These are phyloP conservation scores for Crotalus horridus DNA, from an alignment of 2,113 vertebrate species.

Conservation along the genomic window DNA sequence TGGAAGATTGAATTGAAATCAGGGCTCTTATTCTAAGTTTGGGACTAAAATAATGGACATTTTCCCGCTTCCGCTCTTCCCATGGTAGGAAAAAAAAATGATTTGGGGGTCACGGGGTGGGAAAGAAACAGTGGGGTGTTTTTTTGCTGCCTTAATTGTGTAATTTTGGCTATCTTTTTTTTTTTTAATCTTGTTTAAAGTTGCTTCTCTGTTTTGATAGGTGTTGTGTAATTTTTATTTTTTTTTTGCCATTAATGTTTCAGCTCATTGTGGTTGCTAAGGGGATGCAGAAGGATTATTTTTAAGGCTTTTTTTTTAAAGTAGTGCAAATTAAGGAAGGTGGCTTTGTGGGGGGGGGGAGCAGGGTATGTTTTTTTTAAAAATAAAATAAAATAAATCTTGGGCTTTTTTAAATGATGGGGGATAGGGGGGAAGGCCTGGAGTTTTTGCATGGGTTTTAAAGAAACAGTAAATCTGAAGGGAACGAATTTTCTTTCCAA, in stretches of 20 bases:
- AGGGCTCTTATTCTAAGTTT: slow-evolving; percentile 49
- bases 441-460: not conserved
- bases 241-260: slow-evolving; percentile 10
- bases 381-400: not conserved
- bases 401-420: slow-evolving; percentile 1
- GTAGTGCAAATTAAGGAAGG: not conserved
- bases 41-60: slow-evolving; percentile 26
- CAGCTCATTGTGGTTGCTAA: slow-evolving; percentile 53
- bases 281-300: slow-evolving; percentile 11
- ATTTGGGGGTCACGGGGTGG: not conserved
- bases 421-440: slow-evolving; percentile 10
- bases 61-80: not conserved
- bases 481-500: not conserved
- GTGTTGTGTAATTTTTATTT: slow-evolving; percentile 51
- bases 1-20: slow-evolving; percentile 59
- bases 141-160: not conserved
- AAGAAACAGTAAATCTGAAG: slow-evolving; percentile 9
- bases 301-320: not conserved
- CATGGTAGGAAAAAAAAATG: slow-evolving; percentile 25
- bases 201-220: slow-evolving; percentile 33
- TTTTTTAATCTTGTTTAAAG: not conserved
- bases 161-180: slow-evolving; percentile 12
- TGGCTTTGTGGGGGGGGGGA: fast-evolving
- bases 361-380: not conserved
- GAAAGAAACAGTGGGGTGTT: slow-evolving; percentile 1